phyloP scores from a whole-genome alignment of 2,113 vertebrate genomes.

The Struthio camelus region DNA sequence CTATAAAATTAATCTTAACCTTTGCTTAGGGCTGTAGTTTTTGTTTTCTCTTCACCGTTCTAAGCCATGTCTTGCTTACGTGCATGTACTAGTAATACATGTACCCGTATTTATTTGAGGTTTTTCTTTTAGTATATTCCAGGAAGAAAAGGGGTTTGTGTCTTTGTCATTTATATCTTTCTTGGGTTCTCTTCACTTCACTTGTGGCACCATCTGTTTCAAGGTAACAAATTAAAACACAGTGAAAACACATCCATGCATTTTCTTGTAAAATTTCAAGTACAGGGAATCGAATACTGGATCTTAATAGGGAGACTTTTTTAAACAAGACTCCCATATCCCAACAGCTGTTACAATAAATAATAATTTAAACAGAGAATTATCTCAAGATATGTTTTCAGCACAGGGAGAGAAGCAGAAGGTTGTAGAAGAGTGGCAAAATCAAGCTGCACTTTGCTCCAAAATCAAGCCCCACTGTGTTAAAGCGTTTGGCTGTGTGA shows the following conservation, averaged over 20 bases:
- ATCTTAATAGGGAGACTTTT: neutral
- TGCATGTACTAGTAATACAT: neutral
- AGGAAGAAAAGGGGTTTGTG: neutral
- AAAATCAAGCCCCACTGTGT: neutral
- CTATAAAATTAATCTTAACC: neutral
- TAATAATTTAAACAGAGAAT: neutral
- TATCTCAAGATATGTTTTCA: neutral
- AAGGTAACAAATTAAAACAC: neutral
- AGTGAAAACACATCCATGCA: neutral
- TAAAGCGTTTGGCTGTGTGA: neutral
- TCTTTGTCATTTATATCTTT: neutral
- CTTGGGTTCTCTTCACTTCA: neutral
- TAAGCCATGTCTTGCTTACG: neutral
- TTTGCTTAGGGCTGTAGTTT: neutral
- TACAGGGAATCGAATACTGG: neutral
- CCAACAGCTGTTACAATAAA: neutral
- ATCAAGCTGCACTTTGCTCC: neutral
- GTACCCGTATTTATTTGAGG: neutral
- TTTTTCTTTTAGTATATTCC: neutral
- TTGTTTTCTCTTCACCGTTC: neutral
- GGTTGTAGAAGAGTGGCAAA: neutral
- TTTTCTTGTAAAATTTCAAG: neutral
- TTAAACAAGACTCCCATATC: neutral
- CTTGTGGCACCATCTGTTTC: neutral
- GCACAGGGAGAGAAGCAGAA: neutral